Base-by-base conservation (phyloP, 1,140 invertebrate species). In the Lepidotrigona ventralis region DNA sequence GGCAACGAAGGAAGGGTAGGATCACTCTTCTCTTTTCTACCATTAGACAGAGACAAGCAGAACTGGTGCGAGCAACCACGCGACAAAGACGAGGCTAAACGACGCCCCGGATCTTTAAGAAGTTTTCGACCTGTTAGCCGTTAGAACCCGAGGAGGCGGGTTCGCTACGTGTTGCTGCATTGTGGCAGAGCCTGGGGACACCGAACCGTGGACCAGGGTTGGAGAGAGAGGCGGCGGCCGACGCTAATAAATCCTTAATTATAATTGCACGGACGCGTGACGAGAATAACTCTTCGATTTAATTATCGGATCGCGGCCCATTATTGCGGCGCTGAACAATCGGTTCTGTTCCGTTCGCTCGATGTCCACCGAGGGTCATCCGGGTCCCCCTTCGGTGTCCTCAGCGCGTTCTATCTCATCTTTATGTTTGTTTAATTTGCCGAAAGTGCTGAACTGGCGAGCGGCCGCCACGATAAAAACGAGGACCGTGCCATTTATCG, bases 161-260 rank as follows among this genome's bases (percentile, higher is more conserved):
- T 93, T 46, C 39, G 39, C 92, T 92, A 93, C 90, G 91, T 39
- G 39, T 46, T 33, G 33, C 33, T 19, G 89, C 93, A 87, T 91
- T 92, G 79, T 76, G 87, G 85, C 86, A 33, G 80, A 79, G 89
- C 89, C 88, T n/a, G 76, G 58, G 60, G 29, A 11, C 33, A 56
- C 39, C 39, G 12, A n/a, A n/a, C n/a, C n/a, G n/a, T n/a, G 53
- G 14, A 26, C 53, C 46, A 29, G 72, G 70, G n/a, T 9, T 17
- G 69, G 83, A 54, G 85, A 54, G 85, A 81, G 89, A 81, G 89
- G 84, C 83, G 89, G 88, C 85, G 83, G 77, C 88, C 86, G 84
- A 83, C 87, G 89, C 91, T 94, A 94, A 94, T 94, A 94, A 94
- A 94, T 94, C 93, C 92, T 94, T 94, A 94, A 94, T 94, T 94